Evolutionary conservation across 2,888 invertebrate genomes (phyloP), one percentile per base, ranked within the genome.

Genomic region (Pseudococcus viburni): DNA sequence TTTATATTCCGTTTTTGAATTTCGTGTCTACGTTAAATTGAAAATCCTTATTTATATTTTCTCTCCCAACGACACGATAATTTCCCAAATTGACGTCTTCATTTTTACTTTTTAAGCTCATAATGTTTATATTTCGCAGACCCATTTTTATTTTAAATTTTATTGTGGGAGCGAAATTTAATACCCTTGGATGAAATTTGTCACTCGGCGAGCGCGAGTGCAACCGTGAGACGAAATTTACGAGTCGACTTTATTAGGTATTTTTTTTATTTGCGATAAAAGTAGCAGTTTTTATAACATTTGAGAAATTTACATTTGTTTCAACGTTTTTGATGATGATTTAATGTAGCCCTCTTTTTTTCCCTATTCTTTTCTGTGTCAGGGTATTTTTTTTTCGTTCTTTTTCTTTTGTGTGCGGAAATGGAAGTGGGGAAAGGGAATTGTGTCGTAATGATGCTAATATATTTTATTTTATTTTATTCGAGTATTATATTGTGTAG

Each of bases 161-260:
- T 64, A 64, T 64, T 64, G 64, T 64, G 7, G 22, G 11, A 22
- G 22, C 9, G 64, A 64, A 64, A 64, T 64, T 64, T 64, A 22
- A 64, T 22, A 64, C 64, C 19, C 22, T 73, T 7, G 33, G 33
- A 17, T 73, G 33, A 73, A 73, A 73, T 33, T 73, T 33, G 73
- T 33, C 33, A 33, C 33, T 15, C 33, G 17, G 17, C 33, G 73
- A 39, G 73, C 33, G 26, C 73, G 73, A 39, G 39, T 73, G 26
- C 73, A 73, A 33, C 73, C 19, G 77, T n/a, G 77, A 42, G 22
- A 19, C 33, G 80, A 19, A 83, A 83, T 83, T 83, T 83, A 83
- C 80, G 80, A 83, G 42, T 19, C 42, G 46, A 83, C 19, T 83
- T 83, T 83, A 83, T 83, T 83, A 83, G 80, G 80, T 46, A 39